Conservation (phyloP, 2,797 vertebrate genomes). For the Enteromius afrohamiltoni region DNA sequence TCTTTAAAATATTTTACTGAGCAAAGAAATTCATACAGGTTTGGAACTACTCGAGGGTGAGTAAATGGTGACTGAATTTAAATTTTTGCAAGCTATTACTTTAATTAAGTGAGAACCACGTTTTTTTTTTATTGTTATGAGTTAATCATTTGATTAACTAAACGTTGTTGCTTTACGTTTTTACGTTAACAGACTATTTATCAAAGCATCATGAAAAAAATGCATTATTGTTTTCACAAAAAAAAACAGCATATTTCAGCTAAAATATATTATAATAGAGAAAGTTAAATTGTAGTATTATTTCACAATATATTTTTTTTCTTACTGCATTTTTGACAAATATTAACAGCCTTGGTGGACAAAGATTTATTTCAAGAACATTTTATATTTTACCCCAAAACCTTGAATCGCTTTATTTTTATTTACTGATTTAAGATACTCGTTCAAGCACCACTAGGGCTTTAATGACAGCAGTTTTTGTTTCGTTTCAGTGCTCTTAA, state of each 20-base stretch:
- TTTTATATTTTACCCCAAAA: background rate
- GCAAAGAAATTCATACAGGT: too few relatives aligned
- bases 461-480: background rate
- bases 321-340: background rate
- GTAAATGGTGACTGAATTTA: too few relatives aligned
- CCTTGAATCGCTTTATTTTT: background rate
- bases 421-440: background rate
- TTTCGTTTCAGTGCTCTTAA: background rate
- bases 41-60: too few relatives aligned
- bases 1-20: too few relatives aligned
- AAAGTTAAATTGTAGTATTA: background rate
- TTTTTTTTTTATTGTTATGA: background rate
- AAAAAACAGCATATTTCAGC: background rate
- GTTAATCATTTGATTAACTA: too few relatives aligned
- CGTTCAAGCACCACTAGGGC: background rate
- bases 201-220: background rate
- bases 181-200: too few relatives aligned
- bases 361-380: background rate
- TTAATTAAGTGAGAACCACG: background rate
- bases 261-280: background rate
- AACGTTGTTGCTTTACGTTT: background rate
- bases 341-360: background rate
- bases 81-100: too few relatives aligned
- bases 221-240: background rate
- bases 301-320: background rate